phyloP scores from a whole-genome alignment of 1,140 invertebrate species.

The Conus ventricosus region DNA sequence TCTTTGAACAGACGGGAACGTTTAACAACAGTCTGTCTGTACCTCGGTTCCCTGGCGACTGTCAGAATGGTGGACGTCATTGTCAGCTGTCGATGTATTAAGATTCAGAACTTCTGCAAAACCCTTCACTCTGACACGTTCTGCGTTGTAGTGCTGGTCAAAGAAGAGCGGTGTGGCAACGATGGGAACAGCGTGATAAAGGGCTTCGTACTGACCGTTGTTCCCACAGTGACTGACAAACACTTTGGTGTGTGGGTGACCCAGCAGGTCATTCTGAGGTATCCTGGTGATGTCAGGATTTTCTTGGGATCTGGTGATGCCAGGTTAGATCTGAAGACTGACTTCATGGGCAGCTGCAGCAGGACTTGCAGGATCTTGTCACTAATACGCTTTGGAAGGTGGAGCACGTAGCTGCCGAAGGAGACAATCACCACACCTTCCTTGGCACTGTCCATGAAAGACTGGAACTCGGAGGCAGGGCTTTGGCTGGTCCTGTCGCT shows the following conservation, averaged over 20 bases:
- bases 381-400: slow-evolving; percentile 20
- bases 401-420: slow-evolving; percentile 47
- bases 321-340: slow-evolving; percentile 22
- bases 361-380: slow-evolving; percentile 42
- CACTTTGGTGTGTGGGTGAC: slow-evolving; percentile 74
- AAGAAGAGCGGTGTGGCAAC: slow-evolving; percentile 84
- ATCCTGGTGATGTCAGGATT: slow-evolving; percentile 83
- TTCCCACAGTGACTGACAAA: slow-evolving; percentile 86
- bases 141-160: slow-evolving; percentile 79
- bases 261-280: slow-evolving; percentile 88
- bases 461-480: slow-evolving; percentile 26
- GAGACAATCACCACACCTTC: slow-evolving; percentile 50
- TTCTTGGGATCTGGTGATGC: slow-evolving; percentile 77
- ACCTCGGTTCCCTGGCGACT: slow-evolving; percentile 35
- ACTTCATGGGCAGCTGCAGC: slow-evolving; percentile 33
- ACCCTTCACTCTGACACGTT: slow-evolving; percentile 65
- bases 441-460: slow-evolving; percentile 42
- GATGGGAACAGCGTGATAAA: slow-evolving; percentile 84
- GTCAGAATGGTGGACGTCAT: slow-evolving; percentile 54
- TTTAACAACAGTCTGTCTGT: slow-evolving; percentile 48
- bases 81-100: slow-evolving; percentile 43
- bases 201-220: slow-evolving; percentile 83
- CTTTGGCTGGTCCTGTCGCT: slow-evolving; percentile 15
- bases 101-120: slow-evolving; percentile 61
- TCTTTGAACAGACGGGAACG: slow-evolving; percentile 46